Percentiles rank a stretch among this genome's conserved stretches.
phyloP scores from a whole-genome alignment of 2,113 vertebrate genomes.

The Regulus satrapa region DNA sequence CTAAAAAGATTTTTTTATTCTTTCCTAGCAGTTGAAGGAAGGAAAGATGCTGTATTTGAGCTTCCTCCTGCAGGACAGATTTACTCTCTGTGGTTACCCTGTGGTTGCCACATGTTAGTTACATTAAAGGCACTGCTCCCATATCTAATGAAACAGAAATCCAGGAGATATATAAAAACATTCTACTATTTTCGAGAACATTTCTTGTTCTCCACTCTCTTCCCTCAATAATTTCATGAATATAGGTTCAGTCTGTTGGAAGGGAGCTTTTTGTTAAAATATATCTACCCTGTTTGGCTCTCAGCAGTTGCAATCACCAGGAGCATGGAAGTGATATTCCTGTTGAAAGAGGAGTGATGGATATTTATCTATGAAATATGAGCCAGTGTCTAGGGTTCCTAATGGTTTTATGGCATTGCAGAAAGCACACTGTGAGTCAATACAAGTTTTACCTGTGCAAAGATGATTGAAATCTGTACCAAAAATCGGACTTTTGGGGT shows the following conservation, averaged over 20 bases:
- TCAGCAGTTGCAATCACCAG: neutral
- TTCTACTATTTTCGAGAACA: neutral
- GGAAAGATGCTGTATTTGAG: neutral
- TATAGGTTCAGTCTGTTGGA: neutral
- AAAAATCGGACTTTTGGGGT: neutral
- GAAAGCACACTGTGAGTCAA: neutral
- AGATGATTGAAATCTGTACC: neutral
- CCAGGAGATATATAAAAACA: neutral
- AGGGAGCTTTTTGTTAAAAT: neutral
- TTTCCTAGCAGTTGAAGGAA: conserved; percentile 12
- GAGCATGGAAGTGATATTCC: neutral
- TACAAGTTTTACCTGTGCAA: neutral
- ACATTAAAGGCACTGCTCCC: conserved; percentile 9
- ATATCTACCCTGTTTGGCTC: neutral
- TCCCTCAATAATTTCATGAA: neutral
- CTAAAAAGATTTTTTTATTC: neutral
- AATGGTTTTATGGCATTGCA: neutral
- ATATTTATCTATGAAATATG: neutral
- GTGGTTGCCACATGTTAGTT: conserved; percentile 46
- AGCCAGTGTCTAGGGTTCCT: neutral
- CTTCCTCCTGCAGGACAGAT: conserved; percentile 48
- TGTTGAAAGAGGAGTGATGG: neutral
- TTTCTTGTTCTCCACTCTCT: neutral
- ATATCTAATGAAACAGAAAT: conserved; percentile 39
- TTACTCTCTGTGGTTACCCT: conserved; percentile 42